Evolutionary conservation across 2,888 invertebrate genomes (phyloP).

Genomic region (Rotaria socialis): DNA sequence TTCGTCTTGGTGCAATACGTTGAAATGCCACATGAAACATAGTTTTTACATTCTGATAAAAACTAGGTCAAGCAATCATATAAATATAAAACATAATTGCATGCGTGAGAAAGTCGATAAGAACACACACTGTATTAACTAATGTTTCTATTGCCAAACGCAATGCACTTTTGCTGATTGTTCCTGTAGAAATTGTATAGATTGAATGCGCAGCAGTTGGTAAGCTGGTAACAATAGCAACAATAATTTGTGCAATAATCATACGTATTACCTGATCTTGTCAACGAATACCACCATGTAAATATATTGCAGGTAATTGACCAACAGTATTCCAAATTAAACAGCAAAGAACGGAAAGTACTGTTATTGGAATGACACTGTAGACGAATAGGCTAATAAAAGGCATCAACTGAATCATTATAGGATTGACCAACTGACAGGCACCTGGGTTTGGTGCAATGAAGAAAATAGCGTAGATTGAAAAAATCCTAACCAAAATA

Average conservation of each 20-base stretch:
- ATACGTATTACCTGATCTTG: not conserved
- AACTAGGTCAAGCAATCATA: not conserved
- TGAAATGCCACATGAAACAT: not conserved
- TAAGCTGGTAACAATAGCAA: not conserved
- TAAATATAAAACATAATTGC: not conserved
- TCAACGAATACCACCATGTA: not conserved
- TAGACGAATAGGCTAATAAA: not conserved
- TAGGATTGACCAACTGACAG: not conserved
- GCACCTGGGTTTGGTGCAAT: not conserved
- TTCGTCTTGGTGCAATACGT: not conserved
- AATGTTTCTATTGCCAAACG: not conserved
- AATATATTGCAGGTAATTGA: not conserved
- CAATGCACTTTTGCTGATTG: not conserved
- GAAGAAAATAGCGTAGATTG: not conserved
- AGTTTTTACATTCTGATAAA: not conserved
- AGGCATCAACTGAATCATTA: not conserved
- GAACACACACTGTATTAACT: not conserved
- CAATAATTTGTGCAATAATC: constrained; percentile 2
- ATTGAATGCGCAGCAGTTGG: not conserved
- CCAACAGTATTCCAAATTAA: not conserved
- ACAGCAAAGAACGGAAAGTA: not conserved
- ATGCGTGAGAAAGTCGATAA: not conserved
- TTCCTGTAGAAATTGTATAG: not conserved
- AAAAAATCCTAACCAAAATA: not conserved
- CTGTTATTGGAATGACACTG: not conserved